Base-by-base conservation (phyloP, 2,113 vertebrate genomes). In the Gila orcuttii region DNA sequence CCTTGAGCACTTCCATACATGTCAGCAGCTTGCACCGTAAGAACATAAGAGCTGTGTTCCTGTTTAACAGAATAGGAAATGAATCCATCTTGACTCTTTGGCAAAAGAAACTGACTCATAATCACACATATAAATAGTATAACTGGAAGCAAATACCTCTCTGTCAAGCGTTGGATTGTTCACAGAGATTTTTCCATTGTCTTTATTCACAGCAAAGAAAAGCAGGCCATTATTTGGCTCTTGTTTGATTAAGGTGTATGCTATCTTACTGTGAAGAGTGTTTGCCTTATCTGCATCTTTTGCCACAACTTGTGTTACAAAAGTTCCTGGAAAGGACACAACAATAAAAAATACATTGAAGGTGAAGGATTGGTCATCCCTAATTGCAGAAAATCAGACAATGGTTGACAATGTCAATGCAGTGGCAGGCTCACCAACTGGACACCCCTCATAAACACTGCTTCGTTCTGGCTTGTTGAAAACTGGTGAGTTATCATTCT, bases 401-500 rank as follows among this genome's bases (percentile, higher is more conserved):
- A 36, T 23, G 11, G 25, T 4, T 39, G n/a, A 50, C 9, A 45
- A 68, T 17, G 19, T 1, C 31, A 36, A 4, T 68, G 64, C 1
- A 64, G 21, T 15, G 10, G 25, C 17, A 55, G 31, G 28, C 57
- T 77, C 82, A 90, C 91, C 90, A 83, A 45, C 28, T 33, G 80
- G 62, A 79, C 91, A 92, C n/a, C 85, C 85, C 84, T 93, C 91
- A 7, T 81, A 79, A 47, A 91, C 47, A 13, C 47, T n/a, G 55
- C 83, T 85, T 17, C 71, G 57, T 11, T 82, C 74, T 11, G 78
- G 2, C 11, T 57, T 33, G 17, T 19, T 25, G 50, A 93, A 93
- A 36, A 89, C 60, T n/a, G 92, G 92, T 3, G 90, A 25, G 47
- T 92, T 91, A 78, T 93, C 90, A 47, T 93, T 93, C 39, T 87